These are phyloP conservation scores for Syngnathus scovelli DNA, from an alignment of 2,113 vertebrate species.

Conservation along the genomic window DNA sequence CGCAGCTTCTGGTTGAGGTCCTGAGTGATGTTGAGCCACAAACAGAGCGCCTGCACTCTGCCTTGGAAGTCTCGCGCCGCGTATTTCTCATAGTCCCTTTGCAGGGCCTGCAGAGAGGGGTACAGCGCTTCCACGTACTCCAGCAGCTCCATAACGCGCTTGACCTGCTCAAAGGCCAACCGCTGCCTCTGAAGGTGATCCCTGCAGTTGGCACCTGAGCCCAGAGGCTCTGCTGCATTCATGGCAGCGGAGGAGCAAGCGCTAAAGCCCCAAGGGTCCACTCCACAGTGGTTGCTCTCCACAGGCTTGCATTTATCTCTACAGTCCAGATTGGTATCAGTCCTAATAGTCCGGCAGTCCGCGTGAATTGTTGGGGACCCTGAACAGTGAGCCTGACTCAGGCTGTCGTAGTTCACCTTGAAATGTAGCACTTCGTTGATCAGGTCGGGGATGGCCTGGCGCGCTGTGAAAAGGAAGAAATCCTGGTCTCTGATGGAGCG, in stretches of 20 bases:
- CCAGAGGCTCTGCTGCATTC: slow-evolving; percentile 66
- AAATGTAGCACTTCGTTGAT: slow-evolving; percentile 95
- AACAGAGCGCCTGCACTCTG: slow-evolving; percentile 97
- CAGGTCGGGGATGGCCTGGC: slow-evolving; percentile 94
- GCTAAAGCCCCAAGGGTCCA: slow-evolving; percentile 60
- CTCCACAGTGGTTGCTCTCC: slow-evolving; percentile 64
- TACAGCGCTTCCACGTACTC: slow-evolving; percentile 97
- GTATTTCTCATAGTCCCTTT: slow-evolving; percentile 94
- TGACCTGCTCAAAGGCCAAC: slow-evolving; percentile 93
- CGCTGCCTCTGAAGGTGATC: slow-evolving; percentile 89
- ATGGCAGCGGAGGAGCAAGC: slow-evolving; percentile 46
- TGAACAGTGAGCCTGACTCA: slow-evolving; percentile 58
- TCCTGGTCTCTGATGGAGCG: slow-evolving; percentile 92
- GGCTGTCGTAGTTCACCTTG: slow-evolving; percentile 85
- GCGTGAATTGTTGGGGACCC: slow-evolving; percentile 50
- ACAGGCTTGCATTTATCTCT: slow-evolving; percentile 55
- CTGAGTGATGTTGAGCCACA: slow-evolving; percentile 98
- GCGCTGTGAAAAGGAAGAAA: slow-evolving; percentile 90
- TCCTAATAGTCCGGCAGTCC: slow-evolving; percentile 25
- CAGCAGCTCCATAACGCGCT: slow-evolving; percentile 90
- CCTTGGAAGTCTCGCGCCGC: slow-evolving; percentile 94
- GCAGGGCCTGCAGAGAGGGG: slow-evolving; percentile 92
- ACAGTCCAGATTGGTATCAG: slow-evolving; percentile 24
- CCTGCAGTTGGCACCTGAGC: slow-evolving; percentile 70
- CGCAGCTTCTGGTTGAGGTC: slow-evolving; percentile 97